Evolutionary conservation across 2,888 invertebrate genomes (phyloP).

Genomic region (Synergus gifuensis): DNA sequence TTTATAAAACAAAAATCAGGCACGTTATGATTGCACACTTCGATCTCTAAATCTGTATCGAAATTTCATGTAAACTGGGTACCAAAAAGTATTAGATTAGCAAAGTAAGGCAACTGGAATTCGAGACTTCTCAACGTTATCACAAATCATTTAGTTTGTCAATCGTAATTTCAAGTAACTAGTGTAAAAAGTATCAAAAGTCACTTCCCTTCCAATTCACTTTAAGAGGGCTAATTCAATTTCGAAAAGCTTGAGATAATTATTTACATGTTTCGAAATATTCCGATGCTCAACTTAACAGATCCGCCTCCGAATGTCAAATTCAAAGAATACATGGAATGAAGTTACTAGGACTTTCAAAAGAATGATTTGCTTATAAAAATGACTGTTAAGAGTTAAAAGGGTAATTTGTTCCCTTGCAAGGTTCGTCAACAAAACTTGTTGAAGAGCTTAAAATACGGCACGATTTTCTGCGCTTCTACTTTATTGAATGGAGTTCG

Average conservation of each 20-base stretch:
- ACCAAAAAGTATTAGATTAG: slow-evolving; percentile 67
- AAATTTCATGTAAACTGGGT: slow-evolving; percentile 61
- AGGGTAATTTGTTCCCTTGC: slow-evolving; percentile 13
- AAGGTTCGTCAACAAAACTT: background rate
- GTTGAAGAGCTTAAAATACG: slow-evolving; percentile 21
- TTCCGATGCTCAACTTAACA: background rate
- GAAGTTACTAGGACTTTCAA: slow-evolving; percentile 13
- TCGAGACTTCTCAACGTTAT: slow-evolving; percentile 67
- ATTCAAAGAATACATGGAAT: slow-evolving; percentile 34
- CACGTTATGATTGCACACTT: slow-evolving; percentile 52
- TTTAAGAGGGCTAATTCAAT: background rate
- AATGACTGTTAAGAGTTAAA: background rate
- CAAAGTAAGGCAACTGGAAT: slow-evolving; percentile 72
- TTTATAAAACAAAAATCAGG: slow-evolving; percentile 53
- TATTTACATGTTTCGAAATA: slow-evolving; percentile 34
- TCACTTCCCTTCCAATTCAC: background rate
- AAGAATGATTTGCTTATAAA: slow-evolving; percentile 22
- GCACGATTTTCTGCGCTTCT: slow-evolving; percentile 36
- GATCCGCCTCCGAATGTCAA: slow-evolving; percentile 13
- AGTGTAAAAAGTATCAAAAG: slow-evolving; percentile 32
- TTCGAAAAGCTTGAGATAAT: slow-evolving; percentile 17
- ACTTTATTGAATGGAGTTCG: slow-evolving; percentile 22
- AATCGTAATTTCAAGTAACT: slow-evolving; percentile 25
- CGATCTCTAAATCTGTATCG: slow-evolving; percentile 28
- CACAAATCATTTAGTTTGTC: slow-evolving; percentile 59